Conservation (phyloP, 2,888 invertebrate species). For the Theodoxus fluviatilis region DNA sequence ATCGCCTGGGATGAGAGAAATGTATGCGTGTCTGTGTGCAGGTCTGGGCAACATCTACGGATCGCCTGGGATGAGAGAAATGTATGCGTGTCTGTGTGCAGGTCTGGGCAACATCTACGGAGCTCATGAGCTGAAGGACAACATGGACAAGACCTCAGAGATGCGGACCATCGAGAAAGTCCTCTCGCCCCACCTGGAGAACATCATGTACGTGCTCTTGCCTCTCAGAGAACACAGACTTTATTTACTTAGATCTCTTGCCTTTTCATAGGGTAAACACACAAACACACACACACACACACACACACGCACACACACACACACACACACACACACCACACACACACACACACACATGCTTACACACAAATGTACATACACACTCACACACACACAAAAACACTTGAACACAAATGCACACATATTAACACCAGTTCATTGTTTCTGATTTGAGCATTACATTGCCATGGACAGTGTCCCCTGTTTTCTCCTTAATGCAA, state of each 20-base stretch:
- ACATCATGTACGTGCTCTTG: neutral
- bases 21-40: too few relatives aligned
- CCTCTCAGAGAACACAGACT: too few relatives aligned
- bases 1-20: too few relatives aligned
- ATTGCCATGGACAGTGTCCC: too few relatives aligned
- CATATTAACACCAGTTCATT: too few relatives aligned
- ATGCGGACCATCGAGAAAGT: slow-evolving; percentile 77
- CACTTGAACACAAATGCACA: too few relatives aligned
- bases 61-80: slow-evolving; percentile 73
- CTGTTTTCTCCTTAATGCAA: too few relatives aligned
- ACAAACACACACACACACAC: neutral
- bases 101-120: slow-evolving; percentile 91
- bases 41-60: too few relatives aligned
- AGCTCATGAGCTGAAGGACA: slow-evolving; percentile 73
- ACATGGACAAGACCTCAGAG: slow-evolving; percentile 76
- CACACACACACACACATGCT: neutral
- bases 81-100: too few relatives aligned
- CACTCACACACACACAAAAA: too few relatives aligned
- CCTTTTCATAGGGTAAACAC: neutral
- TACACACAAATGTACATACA: neutral
- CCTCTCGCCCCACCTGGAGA: slow-evolving; percentile 74
- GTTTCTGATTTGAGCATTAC: too few relatives aligned
- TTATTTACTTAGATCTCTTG: neutral
- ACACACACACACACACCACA: neutral
- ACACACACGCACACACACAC: neutral